Evolutionary conservation across 2,888 invertebrate genomes (phyloP).

Genomic region (Eupithecia abbreviata): DNA sequence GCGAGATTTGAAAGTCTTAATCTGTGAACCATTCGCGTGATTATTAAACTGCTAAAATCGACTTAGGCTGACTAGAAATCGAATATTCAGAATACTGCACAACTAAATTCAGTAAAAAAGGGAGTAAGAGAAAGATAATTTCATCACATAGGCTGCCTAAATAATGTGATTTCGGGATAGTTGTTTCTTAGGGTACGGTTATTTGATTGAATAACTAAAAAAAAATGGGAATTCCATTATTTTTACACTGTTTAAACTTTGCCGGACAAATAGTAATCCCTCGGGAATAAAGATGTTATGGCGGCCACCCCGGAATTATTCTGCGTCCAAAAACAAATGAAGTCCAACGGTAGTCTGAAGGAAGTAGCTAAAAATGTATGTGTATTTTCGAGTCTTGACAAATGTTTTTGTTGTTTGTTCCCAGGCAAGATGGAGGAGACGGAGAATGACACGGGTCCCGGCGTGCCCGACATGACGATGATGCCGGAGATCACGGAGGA

Average conservation of each 20-base stretch:
- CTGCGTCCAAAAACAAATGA: too few species aligned
- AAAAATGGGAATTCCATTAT: too few species aligned
- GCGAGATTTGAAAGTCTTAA: neutral
- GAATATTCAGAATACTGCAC: too few species aligned
- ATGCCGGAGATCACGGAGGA: constrained; percentile 95
- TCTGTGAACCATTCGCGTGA: neutral
- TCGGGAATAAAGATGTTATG: too few species aligned
- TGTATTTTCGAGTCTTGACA: neutral
- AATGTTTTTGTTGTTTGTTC: constrained; percentile 45
- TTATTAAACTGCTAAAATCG: neutral
- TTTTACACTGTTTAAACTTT: too few species aligned
- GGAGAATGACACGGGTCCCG: constrained; percentile 83
- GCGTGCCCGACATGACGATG: constrained; percentile 95
- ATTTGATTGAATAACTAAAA: too few species aligned
- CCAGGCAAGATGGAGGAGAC: constrained; percentile 77
- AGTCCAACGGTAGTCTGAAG: neutral
- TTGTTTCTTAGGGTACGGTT: too few species aligned
- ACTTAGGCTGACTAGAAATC: neutral
- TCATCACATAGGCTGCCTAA: neutral
- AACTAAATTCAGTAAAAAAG: neutral
- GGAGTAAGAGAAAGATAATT: neutral
- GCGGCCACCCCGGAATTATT: too few species aligned
- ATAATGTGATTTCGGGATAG: too few species aligned
- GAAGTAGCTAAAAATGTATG: neutral
- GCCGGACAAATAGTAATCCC: too few species aligned